These are phyloP conservation scores for Nemurella pictetii DNA, from an alignment of 2,888 invertebrate genomes.

Conservation along the genomic window DNA sequence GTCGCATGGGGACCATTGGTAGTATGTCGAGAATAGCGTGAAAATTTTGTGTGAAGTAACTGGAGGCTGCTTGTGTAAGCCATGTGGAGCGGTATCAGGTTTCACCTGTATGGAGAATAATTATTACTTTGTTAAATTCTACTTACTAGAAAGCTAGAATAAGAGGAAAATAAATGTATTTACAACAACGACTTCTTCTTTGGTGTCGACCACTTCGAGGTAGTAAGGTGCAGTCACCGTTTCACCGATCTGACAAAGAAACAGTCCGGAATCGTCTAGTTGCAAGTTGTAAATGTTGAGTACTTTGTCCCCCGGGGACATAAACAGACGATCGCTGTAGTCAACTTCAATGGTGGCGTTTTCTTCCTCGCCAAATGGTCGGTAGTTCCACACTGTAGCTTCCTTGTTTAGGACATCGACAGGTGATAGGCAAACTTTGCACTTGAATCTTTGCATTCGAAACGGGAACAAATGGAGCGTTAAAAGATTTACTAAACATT, in stretches of 20 bases:
- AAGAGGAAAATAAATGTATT: conserved; percentile 40
- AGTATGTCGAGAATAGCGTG: conserved; percentile 61
- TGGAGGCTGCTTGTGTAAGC: conserved; percentile 25
- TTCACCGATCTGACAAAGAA: conserved; percentile 58
- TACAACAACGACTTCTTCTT: conserved; percentile 52
- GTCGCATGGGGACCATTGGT: conserved; percentile 67
- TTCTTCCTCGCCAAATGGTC: background rate
- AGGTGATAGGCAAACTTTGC: conserved; percentile 60
- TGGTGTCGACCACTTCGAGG: conserved; percentile 57
- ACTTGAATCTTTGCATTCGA: conserved; percentile 58
- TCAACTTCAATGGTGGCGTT: conserved; percentile 29
- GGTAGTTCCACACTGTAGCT: conserved; percentile 56
- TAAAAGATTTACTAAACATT: too few species aligned
- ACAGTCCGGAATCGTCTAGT: conserved; percentile 57
- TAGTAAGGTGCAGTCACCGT: conserved; percentile 54
- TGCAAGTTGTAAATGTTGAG: conserved; percentile 59
- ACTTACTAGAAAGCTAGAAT: background rate
- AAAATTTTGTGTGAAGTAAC: conserved; percentile 52
- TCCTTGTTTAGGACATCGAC: conserved; percentile 49
- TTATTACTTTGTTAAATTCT: background rate
- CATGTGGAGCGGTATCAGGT: conserved; percentile 44
- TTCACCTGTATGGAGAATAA: conserved; percentile 40
- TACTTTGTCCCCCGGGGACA: conserved; percentile 54
- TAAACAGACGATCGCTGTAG: conserved; percentile 52
- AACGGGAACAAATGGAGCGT: too few species aligned